Evolutionary conservation across 1,140 invertebrate species (phyloP).

Genomic region (Drosophila ficusphila): DNA sequence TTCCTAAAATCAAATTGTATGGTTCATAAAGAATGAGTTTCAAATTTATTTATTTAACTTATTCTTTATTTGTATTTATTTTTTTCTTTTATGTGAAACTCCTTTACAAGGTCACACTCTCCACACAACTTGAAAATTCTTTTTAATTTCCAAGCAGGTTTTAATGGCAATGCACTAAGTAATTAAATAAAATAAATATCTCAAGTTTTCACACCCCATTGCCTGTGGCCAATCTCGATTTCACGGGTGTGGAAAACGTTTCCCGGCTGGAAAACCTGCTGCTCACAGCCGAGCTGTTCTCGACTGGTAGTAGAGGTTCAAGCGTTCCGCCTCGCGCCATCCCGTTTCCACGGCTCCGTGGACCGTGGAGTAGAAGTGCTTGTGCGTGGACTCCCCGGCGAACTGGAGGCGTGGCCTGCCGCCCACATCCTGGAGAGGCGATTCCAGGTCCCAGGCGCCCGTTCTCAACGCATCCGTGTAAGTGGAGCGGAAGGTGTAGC

Average conservation of each 20-base stretch:
- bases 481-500: slow-evolving; percentile 89
- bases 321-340: slow-evolving; percentile 90
- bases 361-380: slow-evolving; percentile 89
- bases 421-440: slow-evolving; percentile 85
- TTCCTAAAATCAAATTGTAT: no score
- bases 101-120: no score
- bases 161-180: no score
- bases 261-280: background rate
- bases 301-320: slow-evolving; percentile 58
- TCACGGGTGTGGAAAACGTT: background rate
- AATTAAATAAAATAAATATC: background rate
- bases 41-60: no score
- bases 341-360: slow-evolving; percentile 93
- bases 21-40: no score
- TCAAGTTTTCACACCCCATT: background rate
- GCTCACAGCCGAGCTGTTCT: slow-evolving; percentile 43
- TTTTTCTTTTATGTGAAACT: no score
- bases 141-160: no score
- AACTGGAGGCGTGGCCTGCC: slow-evolving; percentile 87
- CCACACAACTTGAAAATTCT: no score
- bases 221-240: slow-evolving; percentile 1
- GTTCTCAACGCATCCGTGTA: slow-evolving; percentile 85
- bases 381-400: slow-evolving; percentile 90
- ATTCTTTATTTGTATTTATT: no score
- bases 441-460: slow-evolving; percentile 85